Evolutionary conservation across 2,888 invertebrate genomes (phyloP), one percentile per base, ranked within the genome.

Genomic region (Crossocerus cetratus): DNA sequence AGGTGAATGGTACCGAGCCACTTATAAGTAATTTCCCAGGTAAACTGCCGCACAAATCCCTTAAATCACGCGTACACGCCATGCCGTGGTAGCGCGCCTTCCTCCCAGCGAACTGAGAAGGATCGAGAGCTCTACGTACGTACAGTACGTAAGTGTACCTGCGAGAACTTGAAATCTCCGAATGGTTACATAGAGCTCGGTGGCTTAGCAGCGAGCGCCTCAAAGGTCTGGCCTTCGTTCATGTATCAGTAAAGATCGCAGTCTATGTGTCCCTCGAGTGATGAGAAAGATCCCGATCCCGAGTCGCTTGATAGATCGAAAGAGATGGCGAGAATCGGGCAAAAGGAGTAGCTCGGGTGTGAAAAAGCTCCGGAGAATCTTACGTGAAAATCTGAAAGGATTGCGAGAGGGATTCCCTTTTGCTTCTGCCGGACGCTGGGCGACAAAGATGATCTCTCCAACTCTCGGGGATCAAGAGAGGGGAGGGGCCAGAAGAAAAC

Each of bases 341-440:
- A 70, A 72, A 61, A 69, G 65, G 54, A 80, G 69, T 23, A 49
- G 16, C 16, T 60, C 63, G 21, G 69, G 76, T 57, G 74, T 77
- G 78, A 77, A 78, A 70, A 68, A 62, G 73, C 72, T 80, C 72
- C 69, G 78, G 65, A 78, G 11, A 3, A 81, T 82, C 80, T 78
- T 72, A 62, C 69, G 67, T 79, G 49, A 72, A 76, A 72, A 72
- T 81, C 76, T 82, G 72, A 86, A 86, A 86, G 86, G 86, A 86
- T 86, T 86, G 86, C 86, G 79, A 83, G 85, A 84, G 84, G 76
- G n/a, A 75, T 74, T n/a, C 20, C 71, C 66, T 77, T 66, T 75
- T 74, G 75, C 73, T 65, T 68, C 70, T 53, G 58, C 32, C 32
- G 32, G 32, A 32, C 32, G 32, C 32, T 49, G 59, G 61, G 64